Conservation (phyloP, 2,113 vertebrate genomes). For the Lichenostomus cassidix region DNA sequence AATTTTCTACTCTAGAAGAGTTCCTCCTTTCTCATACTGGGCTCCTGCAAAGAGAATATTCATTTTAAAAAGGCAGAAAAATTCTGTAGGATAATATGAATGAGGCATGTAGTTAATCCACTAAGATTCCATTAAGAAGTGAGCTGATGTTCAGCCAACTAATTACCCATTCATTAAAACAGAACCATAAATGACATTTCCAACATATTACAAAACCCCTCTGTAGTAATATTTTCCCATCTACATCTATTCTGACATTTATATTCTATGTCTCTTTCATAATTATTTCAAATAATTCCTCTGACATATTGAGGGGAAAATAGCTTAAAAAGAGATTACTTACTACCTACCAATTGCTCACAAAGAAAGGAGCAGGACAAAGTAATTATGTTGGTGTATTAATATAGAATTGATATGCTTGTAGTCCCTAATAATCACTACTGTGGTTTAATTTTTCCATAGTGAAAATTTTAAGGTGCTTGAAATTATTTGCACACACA, state of each 20-base stretch:
- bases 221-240: constrained; percentile 57
- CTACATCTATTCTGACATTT: constrained; percentile 66
- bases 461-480: background rate
- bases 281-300: constrained; percentile 66
- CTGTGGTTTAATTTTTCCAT: background rate
- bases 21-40: background rate
- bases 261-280: constrained; percentile 64
- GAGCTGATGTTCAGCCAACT: constrained; percentile 43
- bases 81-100: constrained; percentile 44
- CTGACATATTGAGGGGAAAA: constrained; percentile 49
- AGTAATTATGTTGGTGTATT: background rate
- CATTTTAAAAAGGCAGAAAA: background rate
- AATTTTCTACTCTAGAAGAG: background rate
- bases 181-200: constrained; percentile 67
- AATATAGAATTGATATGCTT: background rate
- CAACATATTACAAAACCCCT: constrained; percentile 52
- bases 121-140: constrained; percentile 53
- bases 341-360: constrained; percentile 30
- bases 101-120: constrained; percentile 56
- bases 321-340: constrained; percentile 63
- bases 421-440: background rate
- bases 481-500: background rate
- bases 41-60: background rate
- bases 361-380: constrained; percentile 4
- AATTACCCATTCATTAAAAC: constrained; percentile 69